Evolutionary conservation across 2,113 vertebrate species (phyloP).

Genomic region (Camelus dromedarius): DNA sequence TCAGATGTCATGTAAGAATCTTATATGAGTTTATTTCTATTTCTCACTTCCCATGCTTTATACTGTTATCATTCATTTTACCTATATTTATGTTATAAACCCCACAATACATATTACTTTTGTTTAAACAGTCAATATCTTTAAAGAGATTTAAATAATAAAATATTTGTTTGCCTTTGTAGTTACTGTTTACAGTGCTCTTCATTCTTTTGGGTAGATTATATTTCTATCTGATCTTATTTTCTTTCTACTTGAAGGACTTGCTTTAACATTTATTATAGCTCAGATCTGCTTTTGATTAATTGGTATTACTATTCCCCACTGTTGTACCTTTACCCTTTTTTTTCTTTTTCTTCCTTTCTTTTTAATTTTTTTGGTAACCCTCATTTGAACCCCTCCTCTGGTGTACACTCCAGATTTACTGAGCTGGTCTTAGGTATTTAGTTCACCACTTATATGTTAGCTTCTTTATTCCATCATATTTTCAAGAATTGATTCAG

Average conservation of each 20-base stretch:
- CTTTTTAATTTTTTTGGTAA: neutral
- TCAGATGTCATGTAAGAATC: neutral
- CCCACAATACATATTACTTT: neutral
- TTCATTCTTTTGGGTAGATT: neutral
- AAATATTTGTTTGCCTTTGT: neutral
- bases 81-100: neutral
- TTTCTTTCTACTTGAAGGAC: neutral
- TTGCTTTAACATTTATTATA: conserved; percentile 9
- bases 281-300: neutral
- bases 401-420: neutral
- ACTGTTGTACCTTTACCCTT: neutral
- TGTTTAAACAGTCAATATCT: neutral
- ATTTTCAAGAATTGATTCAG: neutral
- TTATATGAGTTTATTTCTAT: neutral
- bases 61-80: neutral
- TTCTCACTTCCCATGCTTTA: neutral
- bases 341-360: neutral
- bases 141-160: neutral
- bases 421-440: neutral
- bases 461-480: neutral
- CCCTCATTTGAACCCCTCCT: neutral
- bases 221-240: neutral
- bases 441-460: neutral
- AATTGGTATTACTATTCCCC: neutral
- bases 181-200: neutral